Percentiles rank a stretch among this genome's conserved stretches.
Evolutionary conservation across 2,888 invertebrate species (phyloP).

Genomic region (Idaea aversata): DNA sequence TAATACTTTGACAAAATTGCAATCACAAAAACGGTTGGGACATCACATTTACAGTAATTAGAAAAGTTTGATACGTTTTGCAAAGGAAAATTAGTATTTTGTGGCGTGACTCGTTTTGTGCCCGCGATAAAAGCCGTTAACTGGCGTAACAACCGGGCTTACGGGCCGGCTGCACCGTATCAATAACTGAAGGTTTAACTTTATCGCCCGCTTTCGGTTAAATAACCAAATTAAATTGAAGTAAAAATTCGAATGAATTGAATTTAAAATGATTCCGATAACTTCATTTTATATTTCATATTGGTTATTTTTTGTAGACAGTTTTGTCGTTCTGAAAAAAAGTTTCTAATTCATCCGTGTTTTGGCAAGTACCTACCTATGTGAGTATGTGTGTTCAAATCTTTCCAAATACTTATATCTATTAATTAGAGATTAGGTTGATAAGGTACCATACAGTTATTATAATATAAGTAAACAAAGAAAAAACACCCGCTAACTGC

Average conservation of each 20-base stretch:
- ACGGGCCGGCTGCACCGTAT: conserved; percentile 25
- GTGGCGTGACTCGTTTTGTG: conserved; percentile 64
- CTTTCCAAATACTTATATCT: too few species aligned
- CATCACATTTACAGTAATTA: conserved; percentile 71
- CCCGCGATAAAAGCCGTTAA: conserved; percentile 59
- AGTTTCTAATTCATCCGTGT: too few species aligned
- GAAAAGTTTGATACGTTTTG: conserved; percentile 73
- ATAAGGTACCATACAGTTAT: too few species aligned
- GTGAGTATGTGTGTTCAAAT: too few species aligned
- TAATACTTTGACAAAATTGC: conserved; percentile 48
- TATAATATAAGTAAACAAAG: too few species aligned
- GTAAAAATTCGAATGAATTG: neutral
- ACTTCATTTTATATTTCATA: neutral
- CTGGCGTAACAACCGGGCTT: conserved; percentile 45
- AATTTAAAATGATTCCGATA: neutral
- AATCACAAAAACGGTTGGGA: conserved; percentile 55
- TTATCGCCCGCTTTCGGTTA: neutral
- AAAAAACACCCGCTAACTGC: too few species aligned
- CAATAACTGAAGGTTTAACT: conserved; percentile 15
- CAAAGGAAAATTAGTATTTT: conserved; percentile 71
- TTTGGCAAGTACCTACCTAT: too few species aligned
- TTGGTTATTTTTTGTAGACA: too few species aligned
- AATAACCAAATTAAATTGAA: neutral
- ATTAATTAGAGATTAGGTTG: too few species aligned
- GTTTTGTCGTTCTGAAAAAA: too few species aligned